Conservation (phyloP, 1,140 invertebrate genomes). For the Pseudoatta argentina region DNA sequence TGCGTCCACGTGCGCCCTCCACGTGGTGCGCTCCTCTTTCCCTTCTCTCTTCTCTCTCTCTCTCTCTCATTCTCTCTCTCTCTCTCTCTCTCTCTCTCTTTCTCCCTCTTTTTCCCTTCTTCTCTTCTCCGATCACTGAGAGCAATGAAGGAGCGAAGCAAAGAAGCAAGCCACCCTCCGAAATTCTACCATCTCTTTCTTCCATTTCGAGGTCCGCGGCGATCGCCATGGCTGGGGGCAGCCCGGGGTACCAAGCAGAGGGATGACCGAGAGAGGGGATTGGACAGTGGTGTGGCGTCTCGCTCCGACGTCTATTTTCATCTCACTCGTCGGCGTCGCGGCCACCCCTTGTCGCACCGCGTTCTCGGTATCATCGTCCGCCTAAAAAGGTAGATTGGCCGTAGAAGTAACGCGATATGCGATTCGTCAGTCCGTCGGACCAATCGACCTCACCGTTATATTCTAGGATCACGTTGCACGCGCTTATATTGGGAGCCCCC, state of each 20-base stretch:
- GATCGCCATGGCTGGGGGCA: conserved; percentile 34
- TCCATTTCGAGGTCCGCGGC: conserved; percentile 48
- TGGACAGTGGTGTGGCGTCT: conserved; percentile 39
- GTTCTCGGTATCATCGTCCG: conserved; percentile 85
- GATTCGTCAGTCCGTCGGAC: conserved; percentile 84
- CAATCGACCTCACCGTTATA: conserved; percentile 86
- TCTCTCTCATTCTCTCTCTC: not conserved
- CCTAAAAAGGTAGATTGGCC: conserved; percentile 87
- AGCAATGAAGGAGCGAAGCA: not conserved
- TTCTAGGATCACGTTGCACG: conserved; percentile 93
- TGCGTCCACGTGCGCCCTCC: conserved; percentile 31
- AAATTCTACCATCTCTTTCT: conserved; percentile 59
- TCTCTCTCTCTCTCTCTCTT: not conserved
- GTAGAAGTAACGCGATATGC: conserved; percentile 83
- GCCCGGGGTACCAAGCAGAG: conserved; percentile 1
- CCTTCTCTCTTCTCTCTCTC: not conserved
- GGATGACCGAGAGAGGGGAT: conserved; percentile 11
- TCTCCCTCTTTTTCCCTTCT: not conserved
- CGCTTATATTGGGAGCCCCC: conserved; percentile 93
- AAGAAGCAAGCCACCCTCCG: conserved; percentile 29
- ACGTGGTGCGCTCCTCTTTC: not conserved
- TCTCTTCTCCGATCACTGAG: not conserved
- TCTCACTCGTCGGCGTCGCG: conserved; percentile 80
- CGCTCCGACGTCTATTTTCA: conserved; percentile 82
- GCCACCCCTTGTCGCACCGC: conserved; percentile 80